A percentile compares a stretch with the other conserved stretches of the same genome.
Evolutionary conservation across 1,140 invertebrate species (phyloP).

Genomic region (Drosophila kurseongensis): DNA sequence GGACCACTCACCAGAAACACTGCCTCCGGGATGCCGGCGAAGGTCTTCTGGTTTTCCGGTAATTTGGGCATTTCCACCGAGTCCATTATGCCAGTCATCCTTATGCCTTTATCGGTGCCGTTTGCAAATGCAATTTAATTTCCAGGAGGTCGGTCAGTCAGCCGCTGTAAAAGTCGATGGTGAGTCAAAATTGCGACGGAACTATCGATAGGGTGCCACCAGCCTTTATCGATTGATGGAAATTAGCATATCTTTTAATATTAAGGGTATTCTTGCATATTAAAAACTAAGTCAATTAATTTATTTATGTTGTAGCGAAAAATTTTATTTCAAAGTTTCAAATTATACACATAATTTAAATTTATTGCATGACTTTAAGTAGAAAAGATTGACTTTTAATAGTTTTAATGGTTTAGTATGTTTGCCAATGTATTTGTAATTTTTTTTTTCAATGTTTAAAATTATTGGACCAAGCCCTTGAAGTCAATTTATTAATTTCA

Average conservation of each 20-base stretch:
- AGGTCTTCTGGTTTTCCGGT: slow-evolving; percentile 88
- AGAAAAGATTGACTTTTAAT: too few relatives aligned
- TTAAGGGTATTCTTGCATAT: too few relatives aligned
- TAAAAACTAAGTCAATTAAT: too few relatives aligned
- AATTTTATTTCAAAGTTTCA: too few relatives aligned
- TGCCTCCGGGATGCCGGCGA: slow-evolving; percentile 92
- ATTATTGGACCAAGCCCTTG: too few relatives aligned
- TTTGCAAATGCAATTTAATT: slow-evolving; percentile 60
- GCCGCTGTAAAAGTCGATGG: slow-evolving; percentile 45
- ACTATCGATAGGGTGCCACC: background rate
- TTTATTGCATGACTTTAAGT: too few relatives aligned
- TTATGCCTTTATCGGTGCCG: slow-evolving; percentile 40
- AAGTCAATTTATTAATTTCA: too few relatives aligned
- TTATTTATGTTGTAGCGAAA: too few relatives aligned
- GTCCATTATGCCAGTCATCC: slow-evolving; percentile 81
- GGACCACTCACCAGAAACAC: slow-evolving; percentile 90
- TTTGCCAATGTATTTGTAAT: too few relatives aligned
- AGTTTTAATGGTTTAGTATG: too few relatives aligned
- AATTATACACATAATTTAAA: too few relatives aligned
- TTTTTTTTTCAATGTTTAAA: too few relatives aligned
- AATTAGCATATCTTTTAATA: background rate
- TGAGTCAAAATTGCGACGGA: slow-evolving; percentile 34
- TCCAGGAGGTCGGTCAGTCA: slow-evolving; percentile 62
- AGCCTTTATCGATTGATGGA: slow-evolving; percentile 5
- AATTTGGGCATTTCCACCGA: slow-evolving; percentile 84